Evolutionary conservation across 1,140 invertebrate genomes (phyloP), one percentile per base, ranked within the genome.

Genomic region (Dysdera silvatica): DNA sequence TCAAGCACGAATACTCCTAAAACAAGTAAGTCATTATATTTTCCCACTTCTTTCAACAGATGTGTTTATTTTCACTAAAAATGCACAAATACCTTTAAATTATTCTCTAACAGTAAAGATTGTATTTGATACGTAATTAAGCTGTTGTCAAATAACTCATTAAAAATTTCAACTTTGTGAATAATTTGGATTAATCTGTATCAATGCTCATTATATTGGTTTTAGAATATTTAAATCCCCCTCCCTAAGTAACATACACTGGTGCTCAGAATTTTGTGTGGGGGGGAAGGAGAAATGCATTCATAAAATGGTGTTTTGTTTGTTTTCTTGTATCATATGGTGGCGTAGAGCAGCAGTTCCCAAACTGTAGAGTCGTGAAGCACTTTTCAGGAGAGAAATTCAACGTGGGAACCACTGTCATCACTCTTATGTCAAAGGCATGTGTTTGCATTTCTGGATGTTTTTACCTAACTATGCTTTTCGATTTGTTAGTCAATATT

Each of bases 1-100:
- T 49, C 26, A 10, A 28, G 62, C 6, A 57, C 65, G 29, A 41
- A 59, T n/a, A 55, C 55, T 32, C 40, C 57, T 12, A 61, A 68
- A 51, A 60, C 63, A 43, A 58, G 66, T 70, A 62, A 52, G 58
- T 59, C 28, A 63, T 16, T 58, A 16, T n/a, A 55, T 35, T 49
- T 63, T 7, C 28, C 14, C 20, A 5, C 14, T 3, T 26, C 12
- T 37, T 35, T 2, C 20, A 14, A n/a, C 12, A 28, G 23, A 3
- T 40, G 26, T 54, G 2, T 23, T 24, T 37, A 10, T 18, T 35
- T 53, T 35, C 37, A 4, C 3, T 6, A 53, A n/a, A 24, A 26
- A 26, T 40, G 10, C 29, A 24, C 24, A 23, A 48, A 4, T 20
- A 2, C 2, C 12, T 48, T 48, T 48, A 4, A n/a, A 48, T 23